Base-by-base conservation (phyloP, 2,797 vertebrate species). In the Phoebastria nigripes region DNA sequence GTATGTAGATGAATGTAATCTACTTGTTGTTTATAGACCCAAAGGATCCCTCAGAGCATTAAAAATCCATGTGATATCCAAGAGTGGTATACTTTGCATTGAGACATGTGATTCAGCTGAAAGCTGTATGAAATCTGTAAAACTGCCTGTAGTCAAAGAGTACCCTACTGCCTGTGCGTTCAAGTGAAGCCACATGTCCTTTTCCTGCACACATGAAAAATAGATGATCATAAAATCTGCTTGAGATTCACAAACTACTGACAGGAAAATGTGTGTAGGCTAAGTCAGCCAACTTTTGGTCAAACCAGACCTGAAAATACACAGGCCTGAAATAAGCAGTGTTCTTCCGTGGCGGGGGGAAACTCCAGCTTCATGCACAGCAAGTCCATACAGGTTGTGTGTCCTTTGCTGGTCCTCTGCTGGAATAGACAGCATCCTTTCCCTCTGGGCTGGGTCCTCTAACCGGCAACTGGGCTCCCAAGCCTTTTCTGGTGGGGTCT, bases 11-110 rank as follows among this genome's bases (percentile, higher is more conserved):
- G 69, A 91, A 89, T 47, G 79, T 92, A 90, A 94, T 86, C 89
- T 88, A 72, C 55, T 93, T 81, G 47, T 89, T 96, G 89, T 96
- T 96, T 90, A 82, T 76, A 94, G 89, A 89, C 85, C 79, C 54
- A 82, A 86, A 91, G 89, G 76, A 74, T 88, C 76, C 56, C 85
- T 96, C 65, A 24, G 76, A 90, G 82, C 91, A 88, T 94, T 92
- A 93, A 94, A 95, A 96, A 93, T 94, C 94, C 82, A 88, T 90
- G 87, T 58, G 84, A 65, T 94, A 94, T 66, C 79, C 85, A 91
- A 93, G 85, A 93, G 76, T 47, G 51, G 61, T 89, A 47, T 47
- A 76, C 82, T 95, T 93, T 81, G 82, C 89, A 82, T 58, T 62
- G 35, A 94, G 93, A 79, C 74, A 77, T 1, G 62, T 55, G 84